A percentile compares a stretch with the other conserved stretches of the same genome.
Evolutionary conservation across 2,113 vertebrate species (phyloP).

Genomic region (Psophia crepitans): DNA sequence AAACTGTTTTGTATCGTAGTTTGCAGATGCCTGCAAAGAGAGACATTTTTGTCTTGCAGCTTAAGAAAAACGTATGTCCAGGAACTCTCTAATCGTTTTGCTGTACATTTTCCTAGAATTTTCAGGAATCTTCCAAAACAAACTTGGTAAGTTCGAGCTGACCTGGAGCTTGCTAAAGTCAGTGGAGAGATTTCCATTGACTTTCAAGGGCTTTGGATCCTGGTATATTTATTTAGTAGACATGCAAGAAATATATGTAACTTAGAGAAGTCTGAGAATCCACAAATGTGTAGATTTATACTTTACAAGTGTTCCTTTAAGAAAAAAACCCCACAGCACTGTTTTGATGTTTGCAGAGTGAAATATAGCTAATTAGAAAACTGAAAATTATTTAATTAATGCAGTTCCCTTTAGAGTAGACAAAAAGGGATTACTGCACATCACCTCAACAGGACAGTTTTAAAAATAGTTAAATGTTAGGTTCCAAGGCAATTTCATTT

Average conservation of each 20-base stretch:
- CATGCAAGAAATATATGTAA: not conserved
- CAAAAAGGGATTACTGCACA: not conserved
- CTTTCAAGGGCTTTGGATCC: not conserved
- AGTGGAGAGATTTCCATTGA: not conserved
- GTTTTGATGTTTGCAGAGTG: not conserved
- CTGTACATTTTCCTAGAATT: not conserved
- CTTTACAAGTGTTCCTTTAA: not conserved
- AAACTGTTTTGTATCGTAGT: not conserved
- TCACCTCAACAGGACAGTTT: constrained; percentile 10
- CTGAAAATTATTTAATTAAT: constrained; percentile 5
- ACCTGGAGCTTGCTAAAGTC: not conserved
- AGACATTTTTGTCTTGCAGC: not conserved
- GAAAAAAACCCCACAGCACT: not conserved
- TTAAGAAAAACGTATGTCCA: not conserved
- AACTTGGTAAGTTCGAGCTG: not conserved
- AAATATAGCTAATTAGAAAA: not conserved
- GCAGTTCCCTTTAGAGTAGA: not conserved
- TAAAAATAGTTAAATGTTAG: constrained; percentile 18
- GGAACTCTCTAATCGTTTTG: not conserved
- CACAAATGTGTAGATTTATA: not conserved
- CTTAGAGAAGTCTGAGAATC: not conserved
- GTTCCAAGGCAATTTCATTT: constrained; percentile 59
- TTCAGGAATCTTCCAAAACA: not conserved
- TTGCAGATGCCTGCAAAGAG: not conserved
- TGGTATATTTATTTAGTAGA: not conserved